Conservation (phyloP, 2,888 invertebrate species). For the Himalopsyche anomala region DNA sequence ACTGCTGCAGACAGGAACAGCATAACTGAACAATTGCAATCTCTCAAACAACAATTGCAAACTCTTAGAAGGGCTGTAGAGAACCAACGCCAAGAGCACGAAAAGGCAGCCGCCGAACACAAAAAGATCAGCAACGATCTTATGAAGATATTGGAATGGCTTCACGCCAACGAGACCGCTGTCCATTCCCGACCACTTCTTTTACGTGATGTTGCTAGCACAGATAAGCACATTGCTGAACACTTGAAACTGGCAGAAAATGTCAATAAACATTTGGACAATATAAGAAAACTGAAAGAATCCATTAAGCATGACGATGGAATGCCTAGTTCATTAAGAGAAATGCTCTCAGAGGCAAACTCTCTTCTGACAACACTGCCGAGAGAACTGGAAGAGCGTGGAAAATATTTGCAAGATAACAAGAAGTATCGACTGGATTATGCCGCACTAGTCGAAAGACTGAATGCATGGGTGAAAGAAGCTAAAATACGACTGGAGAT, state of each 20-base stretch:
- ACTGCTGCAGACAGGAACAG: conserved; percentile 91
- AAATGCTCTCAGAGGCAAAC: conserved; percentile 90
- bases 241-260: conserved; percentile 83
- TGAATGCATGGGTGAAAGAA: conserved; percentile 90
- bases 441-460: conserved; percentile 84
- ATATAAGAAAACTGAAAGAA: conserved; percentile 83
- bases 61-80: conserved; percentile 89
- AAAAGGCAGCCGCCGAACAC: conserved; percentile 91
- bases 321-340: conserved; percentile 87
- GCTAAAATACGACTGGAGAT: conserved; percentile 86
- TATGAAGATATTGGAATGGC: conserved; percentile 88
- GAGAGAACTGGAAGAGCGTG: conserved; percentile 87
- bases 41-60: conserved; percentile 89
- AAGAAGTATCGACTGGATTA: conserved; percentile 87
- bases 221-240: conserved; percentile 87
- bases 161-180: conserved; percentile 88
- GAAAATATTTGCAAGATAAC: conserved; percentile 87
- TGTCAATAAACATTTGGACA: conserved; percentile 83
- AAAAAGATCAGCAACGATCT: conserved; percentile 89
- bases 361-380: conserved; percentile 87
- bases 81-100: conserved; percentile 90
- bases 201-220: conserved; percentile 86
- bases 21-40: conserved; percentile 91
- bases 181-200: conserved; percentile 90
- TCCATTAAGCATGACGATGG: conserved; percentile 85